Base-by-base conservation (phyloP, 2,797 vertebrate species). In the Gila robusta region DNA sequence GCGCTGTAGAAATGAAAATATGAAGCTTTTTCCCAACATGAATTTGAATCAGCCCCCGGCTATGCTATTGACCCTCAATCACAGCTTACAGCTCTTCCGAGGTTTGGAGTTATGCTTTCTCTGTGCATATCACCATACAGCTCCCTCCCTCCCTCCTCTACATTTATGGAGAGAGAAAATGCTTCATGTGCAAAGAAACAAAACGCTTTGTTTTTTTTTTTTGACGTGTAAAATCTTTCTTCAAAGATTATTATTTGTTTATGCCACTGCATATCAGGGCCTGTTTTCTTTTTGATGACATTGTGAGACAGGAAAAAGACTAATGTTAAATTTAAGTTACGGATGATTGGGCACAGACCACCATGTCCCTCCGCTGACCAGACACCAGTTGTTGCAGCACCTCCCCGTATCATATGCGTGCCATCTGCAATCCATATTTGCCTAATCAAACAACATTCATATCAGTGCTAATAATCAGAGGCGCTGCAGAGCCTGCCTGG, bases 1-100 rank as follows among this genome's bases (percentile, higher is more conserved):
- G 69, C 37, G n/a, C 52, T 37, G 59, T 32, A 84, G 84, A 88
- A 86, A 84, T 89, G 87, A 87, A 89, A 86, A 86, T 87, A 81
- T 89, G 84, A 89, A 87, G 85, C 78, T 82, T 86, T 62, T 83
- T 52, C 39, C 28, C 76, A 82, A 84, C 83, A 85, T 78, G 85
- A 88, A 89, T 87, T 76, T 88, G 79, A 86, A 87, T 69, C 70
- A 86, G 85, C 70, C 54, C 23, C 23, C 35, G 77, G 86, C 39
- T 49, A 32, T 44, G 71, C 54, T 78, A 64, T 66, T 87, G 85
- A 87, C 80, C 85, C 74, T 71, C 80, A 44, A 78, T 70, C 80
- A 82, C 59, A 69, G 37, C 35, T 82, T 72, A 69, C 35, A 7
- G 78, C 78, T 81, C 54, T 81, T 47, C 44, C 4, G 59, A 35